A percentile compares a stretch with the other conserved stretches of the same genome.
These are phyloP conservation scores for Mesoclemmys tuberculata DNA, from an alignment of 2,113 vertebrate species.

Conservation along the genomic window DNA sequence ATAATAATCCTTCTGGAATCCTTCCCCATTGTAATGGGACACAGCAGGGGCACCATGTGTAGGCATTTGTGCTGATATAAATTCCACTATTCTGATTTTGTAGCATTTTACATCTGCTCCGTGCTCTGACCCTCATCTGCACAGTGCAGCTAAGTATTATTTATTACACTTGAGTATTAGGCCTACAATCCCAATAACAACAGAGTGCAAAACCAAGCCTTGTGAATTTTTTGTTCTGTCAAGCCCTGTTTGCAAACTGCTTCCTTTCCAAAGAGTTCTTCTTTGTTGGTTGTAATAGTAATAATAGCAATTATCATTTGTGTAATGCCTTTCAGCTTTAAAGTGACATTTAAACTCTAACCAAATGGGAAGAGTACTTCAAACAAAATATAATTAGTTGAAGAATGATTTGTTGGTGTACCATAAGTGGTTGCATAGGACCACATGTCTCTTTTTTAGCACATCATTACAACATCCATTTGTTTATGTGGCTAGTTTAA, in stretches of 20 bases:
- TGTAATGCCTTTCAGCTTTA: not conserved
- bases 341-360: not conserved
- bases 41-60: fast-evolving
- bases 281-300: not conserved
- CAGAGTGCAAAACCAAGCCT: not conserved
- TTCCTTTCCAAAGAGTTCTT: not conserved
- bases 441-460: not conserved
- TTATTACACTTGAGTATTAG: not conserved
- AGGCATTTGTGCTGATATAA: not conserved
- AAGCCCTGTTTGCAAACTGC: not conserved
- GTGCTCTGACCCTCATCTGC: not conserved
- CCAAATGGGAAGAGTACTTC: not conserved
- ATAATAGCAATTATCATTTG: not conserved
- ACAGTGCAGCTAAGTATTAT: not conserved
- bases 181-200: not conserved
- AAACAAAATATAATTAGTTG: not conserved
- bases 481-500: not conserved
- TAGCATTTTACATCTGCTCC: not conserved
- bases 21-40: not conserved
- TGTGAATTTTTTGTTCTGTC: not conserved
- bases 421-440: not conserved
- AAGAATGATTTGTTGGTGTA: not conserved
- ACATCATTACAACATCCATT: not conserved
- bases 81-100: not conserved
- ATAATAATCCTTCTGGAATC: not conserved